Base-by-base conservation (phyloP, 2,797 vertebrate species). In the Sarcoramphus papa region DNA sequence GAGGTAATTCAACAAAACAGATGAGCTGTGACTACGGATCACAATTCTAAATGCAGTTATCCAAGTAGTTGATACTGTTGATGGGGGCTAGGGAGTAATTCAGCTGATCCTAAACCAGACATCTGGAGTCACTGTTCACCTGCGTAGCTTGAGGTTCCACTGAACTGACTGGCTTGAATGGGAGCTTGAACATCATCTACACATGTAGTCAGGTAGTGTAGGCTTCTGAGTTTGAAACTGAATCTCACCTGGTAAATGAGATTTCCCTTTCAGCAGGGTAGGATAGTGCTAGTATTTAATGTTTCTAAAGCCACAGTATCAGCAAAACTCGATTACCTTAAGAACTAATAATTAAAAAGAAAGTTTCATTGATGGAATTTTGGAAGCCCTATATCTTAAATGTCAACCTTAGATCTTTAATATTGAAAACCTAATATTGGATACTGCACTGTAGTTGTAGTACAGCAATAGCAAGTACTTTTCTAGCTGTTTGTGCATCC, bases 51-150 rank as follows among this genome's bases (percentile, higher is more conserved):
- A 47, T 28, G 45, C 14, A 64, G 56, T 3, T 75, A 21, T 18
- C 35, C 17, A 35, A 13, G 47, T 20, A 62, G 37, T 33, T 1
- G 1, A 6, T 75, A 24, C 4, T 2, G 0, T 13, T 50, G 45
- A 23, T 63, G 25, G 8, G 15, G 10, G 3, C 22, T 54, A 33
- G 67, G 10, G 24, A 20, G 9, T 69, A 12, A 35, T 60, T 92
- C 43, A 86, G 21, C 21, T 64, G 8, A 60, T 64, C 31, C 31
- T 40, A n/a, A 72, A 63, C 0, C 15, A 56, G 45, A 41, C 20
- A 17, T n/a, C n/a, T 57, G 48, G 57, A 68, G 50, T 37, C 2
- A 1, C 45, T 54, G 31, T 45, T 73, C 25, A 43, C 8, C 18
- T 68, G n/a, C 12, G 2, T 43, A 27, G 72, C 54, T 35, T 69